Evolutionary conservation across 2,888 invertebrate genomes (phyloP).

Genomic region (Archips xylosteana): DNA sequence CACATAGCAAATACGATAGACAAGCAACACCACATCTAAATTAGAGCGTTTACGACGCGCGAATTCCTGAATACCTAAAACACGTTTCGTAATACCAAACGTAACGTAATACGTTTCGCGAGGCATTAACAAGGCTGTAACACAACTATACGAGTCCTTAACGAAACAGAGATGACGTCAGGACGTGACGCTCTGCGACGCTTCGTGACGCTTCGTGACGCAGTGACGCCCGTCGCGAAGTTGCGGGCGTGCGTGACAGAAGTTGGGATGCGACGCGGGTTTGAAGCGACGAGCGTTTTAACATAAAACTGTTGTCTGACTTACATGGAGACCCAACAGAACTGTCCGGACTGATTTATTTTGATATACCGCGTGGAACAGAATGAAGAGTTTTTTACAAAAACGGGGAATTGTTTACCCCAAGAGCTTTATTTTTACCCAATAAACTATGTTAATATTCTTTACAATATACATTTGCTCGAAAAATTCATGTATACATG

Average conservation of each 20-base stretch:
- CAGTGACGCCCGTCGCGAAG: constrained; percentile 45
- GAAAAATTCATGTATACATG: too few species aligned
- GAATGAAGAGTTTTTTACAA: too few species aligned
- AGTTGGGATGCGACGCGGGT: constrained; percentile 45
- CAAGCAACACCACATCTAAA: not conserved
- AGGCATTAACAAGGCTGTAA: constrained; percentile 46
- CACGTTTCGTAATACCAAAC: constrained; percentile 10
- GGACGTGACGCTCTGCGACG: constrained; percentile 61
- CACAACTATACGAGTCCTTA: constrained; percentile 54
- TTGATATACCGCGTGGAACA: too few species aligned
- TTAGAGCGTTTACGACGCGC: constrained; percentile 24
- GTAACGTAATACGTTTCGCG: constrained; percentile 24
- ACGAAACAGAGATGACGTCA: constrained; percentile 58
- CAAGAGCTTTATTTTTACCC: too few species aligned
- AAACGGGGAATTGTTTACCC: too few species aligned
- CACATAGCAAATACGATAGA: not conserved
- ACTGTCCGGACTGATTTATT: too few species aligned
- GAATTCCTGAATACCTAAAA: constrained; percentile 26
- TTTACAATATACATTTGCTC: too few species aligned
- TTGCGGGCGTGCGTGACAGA: constrained; percentile 61
- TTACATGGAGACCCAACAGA: too few species aligned
- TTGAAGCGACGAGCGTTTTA: not conserved
- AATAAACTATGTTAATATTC: too few species aligned
- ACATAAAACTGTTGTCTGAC: not conserved
- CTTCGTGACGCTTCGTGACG: constrained; percentile 62